Evolutionary conservation across 1,140 invertebrate species (phyloP).

Genomic region (Drosophila orosa): DNA sequence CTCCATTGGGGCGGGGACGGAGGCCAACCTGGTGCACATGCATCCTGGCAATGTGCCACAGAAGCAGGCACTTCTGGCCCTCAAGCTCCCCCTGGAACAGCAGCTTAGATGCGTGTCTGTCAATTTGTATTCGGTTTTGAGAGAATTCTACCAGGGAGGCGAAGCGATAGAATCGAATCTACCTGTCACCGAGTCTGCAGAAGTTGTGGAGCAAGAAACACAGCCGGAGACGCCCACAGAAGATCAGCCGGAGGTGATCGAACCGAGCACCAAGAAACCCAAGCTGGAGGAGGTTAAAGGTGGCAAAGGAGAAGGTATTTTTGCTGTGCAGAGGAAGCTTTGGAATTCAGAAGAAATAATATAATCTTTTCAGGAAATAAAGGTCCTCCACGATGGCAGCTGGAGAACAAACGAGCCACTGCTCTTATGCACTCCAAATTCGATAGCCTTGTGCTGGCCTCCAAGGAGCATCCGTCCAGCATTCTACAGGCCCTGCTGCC

Average conservation of each 20-base stretch:
- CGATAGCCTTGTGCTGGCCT: conserved; percentile 91
- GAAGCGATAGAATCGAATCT: conserved; percentile 2
- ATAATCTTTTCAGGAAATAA: conserved; percentile 21
- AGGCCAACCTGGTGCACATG: conserved; percentile 89
- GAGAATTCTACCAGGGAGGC: conserved; percentile 86
- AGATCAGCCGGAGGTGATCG: conserved; percentile 57
- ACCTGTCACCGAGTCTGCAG: background rate
- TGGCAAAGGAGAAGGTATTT: conserved; percentile 13
- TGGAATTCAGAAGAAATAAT: background rate
- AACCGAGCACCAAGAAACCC: conserved; percentile 75
- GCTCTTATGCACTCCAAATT: conserved; percentile 87
- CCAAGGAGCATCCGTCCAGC: conserved; percentile 93
- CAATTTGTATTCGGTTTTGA: conserved; percentile 90
- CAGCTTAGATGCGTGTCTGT: conserved; percentile 88
- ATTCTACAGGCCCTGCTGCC: conserved; percentile 90
- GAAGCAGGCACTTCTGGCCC: conserved; percentile 90
- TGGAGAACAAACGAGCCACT: conserved; percentile 87
- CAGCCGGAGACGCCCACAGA: conserved; percentile 38
- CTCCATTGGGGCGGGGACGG: conserved; percentile 87
- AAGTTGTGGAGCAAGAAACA: background rate
- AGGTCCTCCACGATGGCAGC: conserved; percentile 51
- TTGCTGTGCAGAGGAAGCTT: background rate
- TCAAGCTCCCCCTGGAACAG: conserved; percentile 90
- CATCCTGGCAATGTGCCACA: conserved; percentile 92
- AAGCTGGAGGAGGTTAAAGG: conserved; percentile 66